Evolutionary conservation across 1,140 invertebrate species (phyloP), one percentile per base, ranked within the genome.

Genomic region (Sycophaga agraensis): DNA sequence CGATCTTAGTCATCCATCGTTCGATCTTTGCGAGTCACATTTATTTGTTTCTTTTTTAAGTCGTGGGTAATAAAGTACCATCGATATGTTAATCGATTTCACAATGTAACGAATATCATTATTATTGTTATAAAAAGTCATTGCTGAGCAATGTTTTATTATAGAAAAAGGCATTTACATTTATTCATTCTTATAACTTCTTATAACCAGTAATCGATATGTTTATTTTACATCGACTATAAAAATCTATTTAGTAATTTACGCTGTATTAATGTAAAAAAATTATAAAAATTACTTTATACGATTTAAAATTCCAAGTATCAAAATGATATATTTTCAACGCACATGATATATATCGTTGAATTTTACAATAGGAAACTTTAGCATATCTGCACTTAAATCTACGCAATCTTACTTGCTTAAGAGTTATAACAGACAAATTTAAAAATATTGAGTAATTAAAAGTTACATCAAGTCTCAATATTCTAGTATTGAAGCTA

Each of bases 111-210:
- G 51, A 70, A 64, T 53, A 59, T 65, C 49, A 58, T 60, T 65
- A 49, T 65, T 65, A 68, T 68, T 73, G 68, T 74, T 74, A 73
- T 68, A 70, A 69, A 71, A 68, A 22, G 39, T 63, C 68, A 69
- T 73, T 73, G 72, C 68, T 73, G 71, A 58, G 72, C 69, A 73
- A 67, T 73, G 72, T 53, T 46, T 54, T 63, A 66, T 65, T 34
- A 54, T 19, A 67, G 50, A 59, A 68, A 64, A 53, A 65, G 66
- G 56, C 28, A 31, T 73, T 70, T 64, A 48, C 34, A 59, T 64
- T 63, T 55, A 50, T 40, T 60, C 50, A 46, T 46, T 53, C 21
- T 39, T 28, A 46, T 46, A 46, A 45, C 19, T 59, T 51, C 16
- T n/a, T 31, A 31, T 31, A 6, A 45, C 58, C 40, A 59, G 53